These are phyloP conservation scores for Scophthalmus maximus DNA, from an alignment of 2,113 vertebrate genomes.

Conservation along the genomic window DNA sequence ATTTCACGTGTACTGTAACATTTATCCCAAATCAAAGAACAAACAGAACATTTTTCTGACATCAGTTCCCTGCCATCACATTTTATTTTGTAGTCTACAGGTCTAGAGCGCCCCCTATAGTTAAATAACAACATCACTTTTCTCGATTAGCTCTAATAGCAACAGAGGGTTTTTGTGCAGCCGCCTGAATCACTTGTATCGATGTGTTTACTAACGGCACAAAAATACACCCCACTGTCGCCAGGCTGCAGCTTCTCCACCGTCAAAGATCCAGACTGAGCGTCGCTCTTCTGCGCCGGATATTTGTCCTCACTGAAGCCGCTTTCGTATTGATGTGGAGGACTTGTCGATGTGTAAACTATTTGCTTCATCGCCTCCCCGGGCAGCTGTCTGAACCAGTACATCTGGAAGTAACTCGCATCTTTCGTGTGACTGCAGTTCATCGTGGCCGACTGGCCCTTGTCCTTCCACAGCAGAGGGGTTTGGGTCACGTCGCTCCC, in stretches of 20 bases:
- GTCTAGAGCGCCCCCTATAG: too few relatives aligned
- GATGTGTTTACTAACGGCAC: background rate
- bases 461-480: constrained; percentile 5
- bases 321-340: background rate
- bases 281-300: background rate
- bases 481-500: constrained; percentile 43
- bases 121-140: too few relatives aligned
- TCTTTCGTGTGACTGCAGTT: background rate
- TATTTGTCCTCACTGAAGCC: background rate
- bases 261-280: background rate
- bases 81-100: too few relatives aligned
- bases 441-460: background rate
- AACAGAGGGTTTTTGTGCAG: background rate
- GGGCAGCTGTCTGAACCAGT: background rate
- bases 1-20: too few relatives aligned
- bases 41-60: too few relatives aligned
- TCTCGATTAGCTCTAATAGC: too few relatives aligned
- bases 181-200: background rate
- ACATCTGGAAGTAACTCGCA: background rate
- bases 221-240: background rate
- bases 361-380: background rate
- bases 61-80: too few relatives aligned
- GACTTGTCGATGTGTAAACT: too few relatives aligned
- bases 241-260: background rate
- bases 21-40: too few relatives aligned